Base-by-base conservation (phyloP, 2,888 invertebrate genomes). In the Ommatoiulus sabulosus region DNA sequence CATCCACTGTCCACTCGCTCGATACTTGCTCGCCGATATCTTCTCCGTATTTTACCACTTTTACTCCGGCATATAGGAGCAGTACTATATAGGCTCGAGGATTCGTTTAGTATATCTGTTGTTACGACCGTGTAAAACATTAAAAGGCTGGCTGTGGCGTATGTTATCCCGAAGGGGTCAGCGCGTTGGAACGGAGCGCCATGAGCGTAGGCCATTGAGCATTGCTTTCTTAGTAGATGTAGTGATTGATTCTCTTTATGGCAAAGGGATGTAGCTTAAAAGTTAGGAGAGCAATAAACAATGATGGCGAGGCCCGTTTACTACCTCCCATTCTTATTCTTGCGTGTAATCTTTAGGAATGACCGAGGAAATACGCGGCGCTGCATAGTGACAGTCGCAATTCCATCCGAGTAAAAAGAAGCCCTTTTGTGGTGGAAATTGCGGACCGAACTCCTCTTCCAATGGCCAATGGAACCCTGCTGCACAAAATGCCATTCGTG, bases 181-280 rank as follows among this genome's bases (percentile, higher is more conserved):
- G 63, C 15, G 15, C 15, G 15, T 57, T 57, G 63, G 63, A 10
- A 48, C 48, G 35, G 80, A 80, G 10, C 4, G 17, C 35, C 44
- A 85, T 85, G 4, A 43, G 24, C 80, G 80, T 80, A 43, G 20
- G 44, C 43, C 44, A 85, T 85, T 85, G 85, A 17, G 17, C 85
- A 44, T 44, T 85, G 63, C 43, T 44, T 85, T 43, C 44, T 85
- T 8, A 17, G 17, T 85, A 6, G 85, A 85, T 43, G 44, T 44
- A 85, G 85, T 85, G 85, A 85, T 85, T 85, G 85, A 85, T 85
- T 85, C 85, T 44, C 85, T 85, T 85, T 85, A 85, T 85, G 85
- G 85, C 44, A 43, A 85, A 85, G 85, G 44, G 85, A 44, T 85
- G 85, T 85, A 85, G 85, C 85, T 85, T 85, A 85, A 85, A 85